A percentile compares a stretch with the other conserved stretches of the same genome.
Evolutionary conservation across 2,888 invertebrate species (phyloP).

Genomic region (Thymelicus sylvestris): DNA sequence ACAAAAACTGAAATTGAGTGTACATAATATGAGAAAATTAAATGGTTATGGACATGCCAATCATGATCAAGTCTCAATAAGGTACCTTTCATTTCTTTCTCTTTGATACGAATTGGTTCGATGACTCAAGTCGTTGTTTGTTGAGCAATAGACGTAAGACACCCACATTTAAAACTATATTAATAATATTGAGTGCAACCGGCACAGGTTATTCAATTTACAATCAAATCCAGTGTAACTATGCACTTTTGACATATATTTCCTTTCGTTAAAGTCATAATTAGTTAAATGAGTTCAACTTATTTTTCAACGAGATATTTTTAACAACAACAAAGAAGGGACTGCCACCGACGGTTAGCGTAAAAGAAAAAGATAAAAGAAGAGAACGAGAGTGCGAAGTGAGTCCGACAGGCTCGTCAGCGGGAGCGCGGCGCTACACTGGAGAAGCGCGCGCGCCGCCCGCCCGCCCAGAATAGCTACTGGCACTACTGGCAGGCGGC

Average conservation of each 20-base stretch:
- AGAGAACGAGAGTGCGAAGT: constrained; percentile 39
- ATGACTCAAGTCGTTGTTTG: constrained; percentile 47
- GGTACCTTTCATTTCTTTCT: constrained; percentile 71
- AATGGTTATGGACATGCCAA: constrained; percentile 48
- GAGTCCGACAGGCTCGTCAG: constrained; percentile 47
- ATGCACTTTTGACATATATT: constrained; percentile 7
- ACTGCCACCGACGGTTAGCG: constrained; percentile 23
- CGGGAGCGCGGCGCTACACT: constrained; percentile 69
- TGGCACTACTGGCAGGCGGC: constrained; percentile 74
- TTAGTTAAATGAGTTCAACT: neutral
- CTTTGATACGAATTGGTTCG: constrained; percentile 57
- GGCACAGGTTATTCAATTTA: constrained; percentile 14
- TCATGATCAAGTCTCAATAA: constrained; percentile 32
- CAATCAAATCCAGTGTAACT: neutral
- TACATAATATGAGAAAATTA: constrained; percentile 11
- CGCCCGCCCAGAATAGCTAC: constrained; percentile 75
- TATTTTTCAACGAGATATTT: constrained; percentile 1
- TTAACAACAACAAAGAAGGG: constrained; percentile 18
- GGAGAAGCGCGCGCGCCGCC: constrained; percentile 70
- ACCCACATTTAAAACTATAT: constrained; percentile 43
- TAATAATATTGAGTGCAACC: constrained; percentile 1
- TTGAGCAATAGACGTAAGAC: constrained; percentile 33
- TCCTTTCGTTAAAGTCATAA: constrained; percentile 7
- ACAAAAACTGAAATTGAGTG: neutral
- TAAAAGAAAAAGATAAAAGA: constrained; percentile 35